phyloP scores from a whole-genome alignment of 2,797 vertebrate genomes.

The Propithecus perrieri region DNA sequence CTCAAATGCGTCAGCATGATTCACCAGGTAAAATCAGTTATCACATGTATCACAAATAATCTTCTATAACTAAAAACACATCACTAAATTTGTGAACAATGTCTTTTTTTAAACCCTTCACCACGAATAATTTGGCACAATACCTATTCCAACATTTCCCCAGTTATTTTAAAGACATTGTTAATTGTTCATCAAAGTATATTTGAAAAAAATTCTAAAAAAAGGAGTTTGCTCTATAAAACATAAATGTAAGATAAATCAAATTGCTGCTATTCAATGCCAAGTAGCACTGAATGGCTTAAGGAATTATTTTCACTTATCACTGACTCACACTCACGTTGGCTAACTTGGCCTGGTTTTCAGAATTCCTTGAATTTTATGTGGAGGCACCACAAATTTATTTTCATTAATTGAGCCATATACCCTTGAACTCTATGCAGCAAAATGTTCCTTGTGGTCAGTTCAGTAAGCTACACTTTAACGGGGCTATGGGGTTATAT shows the following conservation, averaged over 20 bases:
- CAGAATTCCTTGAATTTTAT: slow-evolving; percentile 64
- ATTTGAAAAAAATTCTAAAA: neutral
- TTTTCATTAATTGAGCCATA: slow-evolving; percentile 63
- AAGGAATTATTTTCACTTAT: slow-evolving; percentile 49
- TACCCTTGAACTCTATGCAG: slow-evolving; percentile 69
- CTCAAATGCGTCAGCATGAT: neutral
- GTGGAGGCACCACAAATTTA: slow-evolving; percentile 52
- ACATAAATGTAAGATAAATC: slow-evolving; percentile 56
- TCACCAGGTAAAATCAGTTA: neutral
- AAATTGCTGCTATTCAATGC: slow-evolving; percentile 14
- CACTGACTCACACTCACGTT: slow-evolving; percentile 27
- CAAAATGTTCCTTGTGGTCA: slow-evolving; percentile 65
- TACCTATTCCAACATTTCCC: neutral
- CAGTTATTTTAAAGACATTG: slow-evolving; percentile 32
- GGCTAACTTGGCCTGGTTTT: slow-evolving; percentile 56
- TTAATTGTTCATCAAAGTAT: slow-evolving; percentile 38
- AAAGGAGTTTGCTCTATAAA: neutral
- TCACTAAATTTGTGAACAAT: neutral
- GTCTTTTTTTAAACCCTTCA: neutral
- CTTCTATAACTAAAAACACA: neutral
- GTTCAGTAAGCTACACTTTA: slow-evolving; percentile 1
- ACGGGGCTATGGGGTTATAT: neutral
- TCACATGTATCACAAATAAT: neutral
- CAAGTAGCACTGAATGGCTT: neutral
- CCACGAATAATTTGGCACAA: slow-evolving; percentile 33